Base-by-base conservation (phyloP, 2,113 vertebrate genomes). In the Micronycteris hirsuta region DNA sequence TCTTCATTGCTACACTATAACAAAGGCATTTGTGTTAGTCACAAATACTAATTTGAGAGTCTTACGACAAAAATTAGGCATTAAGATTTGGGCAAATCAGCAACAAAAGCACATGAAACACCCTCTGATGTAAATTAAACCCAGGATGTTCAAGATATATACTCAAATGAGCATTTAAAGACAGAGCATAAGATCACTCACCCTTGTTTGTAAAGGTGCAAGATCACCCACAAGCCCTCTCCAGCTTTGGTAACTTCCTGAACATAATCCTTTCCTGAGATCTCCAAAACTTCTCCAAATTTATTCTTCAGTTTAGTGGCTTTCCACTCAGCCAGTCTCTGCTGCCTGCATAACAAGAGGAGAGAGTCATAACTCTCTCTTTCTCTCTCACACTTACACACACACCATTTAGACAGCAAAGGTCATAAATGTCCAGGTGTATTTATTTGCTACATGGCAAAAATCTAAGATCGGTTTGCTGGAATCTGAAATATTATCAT, bases 171-270 rank as follows among this genome's bases (percentile, higher is more conserved):
- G 68, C n/a, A 47, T 14, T 93, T 41, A 68, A 26, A 84, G 56
- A 80, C 10, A 41, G 38, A 45, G 13, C 4, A 0, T 31, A 78
- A 89, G 7, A 43, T 49, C 73, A 38, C 98, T 98, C 98, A 99
- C 99, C 99, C 99, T 98, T 99, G 99, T 95, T 99, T 99, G 98
- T 99, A 99, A 97, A 99, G 99, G 85, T 99, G 99, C 97, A 99
- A 97, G 94, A 99, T 97, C 76, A 99, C 99, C 99, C 99, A 99
- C 95, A 99, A 98, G 41, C 98, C 98, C 1, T 99, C 98, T 87
- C 99, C 99, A 20, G 99, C 99, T 98, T 99, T 99, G 5, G 99
- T 99, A 86, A 99, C 99, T 98, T 99, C 99, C 90, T 99, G 99
- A 96, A 99, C 78, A 1, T 99, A 99, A 96, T 99, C 99, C 97